Conservation (phyloP, 2,888 invertebrate species). For the Acleris sparsana region DNA sequence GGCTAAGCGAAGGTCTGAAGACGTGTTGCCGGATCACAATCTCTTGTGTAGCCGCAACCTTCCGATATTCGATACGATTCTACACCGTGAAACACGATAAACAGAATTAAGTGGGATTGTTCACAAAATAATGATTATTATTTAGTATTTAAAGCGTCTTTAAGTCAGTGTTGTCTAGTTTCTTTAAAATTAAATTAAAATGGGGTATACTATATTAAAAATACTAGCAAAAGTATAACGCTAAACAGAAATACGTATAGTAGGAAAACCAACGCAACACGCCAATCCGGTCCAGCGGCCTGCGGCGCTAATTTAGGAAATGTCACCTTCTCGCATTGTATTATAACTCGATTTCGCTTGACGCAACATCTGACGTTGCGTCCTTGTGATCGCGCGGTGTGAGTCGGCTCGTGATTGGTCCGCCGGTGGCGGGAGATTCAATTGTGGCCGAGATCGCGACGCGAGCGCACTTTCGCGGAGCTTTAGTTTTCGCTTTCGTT, state of each 20-base stretch:
- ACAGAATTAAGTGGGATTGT: background rate
- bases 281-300: constrained; percentile 47
- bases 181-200: background rate
- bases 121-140: too few relatives aligned
- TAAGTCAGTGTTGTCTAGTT: background rate
- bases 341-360: constrained; percentile 54
- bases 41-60: constrained; percentile 54
- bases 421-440: constrained; percentile 71
- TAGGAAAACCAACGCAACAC: constrained; percentile 47
- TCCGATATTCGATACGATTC: constrained; percentile 42
- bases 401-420: constrained; percentile 61
- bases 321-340: constrained; percentile 40
- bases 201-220: too few relatives aligned
- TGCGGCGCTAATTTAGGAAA: constrained; percentile 35
- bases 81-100: constrained; percentile 23
- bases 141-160: too few relatives aligned
- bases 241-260: constrained; percentile 20
- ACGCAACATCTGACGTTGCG: constrained; percentile 54
- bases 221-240: constrained; percentile 7
- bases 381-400: constrained; percentile 67
- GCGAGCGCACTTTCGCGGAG: constrained; percentile 76
- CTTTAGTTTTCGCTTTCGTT: constrained; percentile 74
- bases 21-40: constrained; percentile 59
- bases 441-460: constrained; percentile 63
- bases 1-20: constrained; percentile 56